These are phyloP conservation scores for Halichoeres trimaculatus DNA, from an alignment of 2,113 vertebrate genomes.

Conservation along the genomic window DNA sequence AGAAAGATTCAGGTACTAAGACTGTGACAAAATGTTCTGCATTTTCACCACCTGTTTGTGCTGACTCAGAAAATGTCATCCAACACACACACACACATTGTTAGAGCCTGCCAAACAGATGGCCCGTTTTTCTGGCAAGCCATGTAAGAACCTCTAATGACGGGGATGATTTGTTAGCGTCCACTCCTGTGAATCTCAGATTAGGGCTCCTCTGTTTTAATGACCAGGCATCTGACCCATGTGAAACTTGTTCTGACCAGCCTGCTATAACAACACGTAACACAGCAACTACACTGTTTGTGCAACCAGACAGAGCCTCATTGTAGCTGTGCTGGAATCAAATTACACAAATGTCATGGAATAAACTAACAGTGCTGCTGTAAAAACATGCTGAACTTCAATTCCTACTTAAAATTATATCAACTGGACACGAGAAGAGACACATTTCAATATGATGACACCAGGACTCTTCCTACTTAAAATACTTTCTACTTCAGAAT, in stretches of 20 bases:
- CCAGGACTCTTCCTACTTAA: too few relatives aligned
- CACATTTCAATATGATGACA: neutral
- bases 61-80: constrained; percentile 32
- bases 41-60: constrained; percentile 32
- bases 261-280: neutral
- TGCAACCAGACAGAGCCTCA: neutral
- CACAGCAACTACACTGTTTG: neutral
- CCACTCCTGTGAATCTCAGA: constrained; percentile 19
- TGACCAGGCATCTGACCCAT: neutral
- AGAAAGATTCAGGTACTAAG: neutral
- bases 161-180: constrained; percentile 15
- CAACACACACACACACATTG: constrained; percentile 20
- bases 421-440: too few relatives aligned
- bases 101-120: constrained; percentile 32
- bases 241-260: constrained; percentile 8
- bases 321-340: neutral
- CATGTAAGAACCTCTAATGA: constrained; percentile 21
- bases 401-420: neutral
- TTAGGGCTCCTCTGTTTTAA: constrained; percentile 8
- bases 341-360: neutral
- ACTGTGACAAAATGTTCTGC: neutral
- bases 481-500: neutral
- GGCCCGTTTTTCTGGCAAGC: constrained; percentile 25
- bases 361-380: neutral
- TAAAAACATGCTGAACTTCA: neutral